These are phyloP conservation scores for Python bivittatus DNA, from an alignment of 2,113 vertebrate genomes.

Conservation along the genomic window DNA sequence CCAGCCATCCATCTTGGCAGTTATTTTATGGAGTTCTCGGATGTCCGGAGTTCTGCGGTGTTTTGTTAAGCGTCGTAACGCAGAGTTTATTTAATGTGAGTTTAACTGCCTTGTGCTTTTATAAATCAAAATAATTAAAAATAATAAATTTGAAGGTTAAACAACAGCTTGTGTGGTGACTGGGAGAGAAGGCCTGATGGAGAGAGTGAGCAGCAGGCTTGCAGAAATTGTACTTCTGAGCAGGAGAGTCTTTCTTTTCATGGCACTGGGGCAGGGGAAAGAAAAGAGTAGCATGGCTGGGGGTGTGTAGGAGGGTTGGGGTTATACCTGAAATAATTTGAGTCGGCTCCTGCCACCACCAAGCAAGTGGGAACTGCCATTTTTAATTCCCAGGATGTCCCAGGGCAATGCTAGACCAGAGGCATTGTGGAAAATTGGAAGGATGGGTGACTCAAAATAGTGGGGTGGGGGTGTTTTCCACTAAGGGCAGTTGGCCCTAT, in stretches of 20 bases:
- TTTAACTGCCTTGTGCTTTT: conserved; percentile 80
- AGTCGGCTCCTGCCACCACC: neutral
- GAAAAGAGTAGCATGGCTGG: neutral
- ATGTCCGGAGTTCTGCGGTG: conserved; percentile 72
- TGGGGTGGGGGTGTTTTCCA: too few relatives aligned
- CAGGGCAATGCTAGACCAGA: neutral
- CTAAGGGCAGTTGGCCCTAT: too few relatives aligned
- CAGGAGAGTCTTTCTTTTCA: neutral
- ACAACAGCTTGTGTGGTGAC: conserved; percentile 72
- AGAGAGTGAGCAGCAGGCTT: conserved; percentile 4
- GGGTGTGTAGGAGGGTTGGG: neutral
- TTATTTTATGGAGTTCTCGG: conserved; percentile 78
- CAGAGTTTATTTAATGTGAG: conserved; percentile 83
- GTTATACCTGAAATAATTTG: neutral
- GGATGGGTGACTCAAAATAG: neutral
- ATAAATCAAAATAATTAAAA: conserved; percentile 92
- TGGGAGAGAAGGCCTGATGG: conserved; percentile 44
- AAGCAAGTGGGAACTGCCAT: neutral
- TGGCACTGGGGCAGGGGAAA: conserved; percentile 1
- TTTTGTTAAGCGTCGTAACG: conserved; percentile 77
- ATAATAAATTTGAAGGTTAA: conserved; percentile 87
- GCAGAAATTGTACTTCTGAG: neutral
- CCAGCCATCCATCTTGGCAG: conserved; percentile 55
- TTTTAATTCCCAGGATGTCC: neutral
- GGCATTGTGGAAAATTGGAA: neutral